A percentile compares a stretch with the other conserved stretches of the same genome.
Conservation (phyloP, 2,113 vertebrate genomes). For the Acanthisitta chloris region DNA sequence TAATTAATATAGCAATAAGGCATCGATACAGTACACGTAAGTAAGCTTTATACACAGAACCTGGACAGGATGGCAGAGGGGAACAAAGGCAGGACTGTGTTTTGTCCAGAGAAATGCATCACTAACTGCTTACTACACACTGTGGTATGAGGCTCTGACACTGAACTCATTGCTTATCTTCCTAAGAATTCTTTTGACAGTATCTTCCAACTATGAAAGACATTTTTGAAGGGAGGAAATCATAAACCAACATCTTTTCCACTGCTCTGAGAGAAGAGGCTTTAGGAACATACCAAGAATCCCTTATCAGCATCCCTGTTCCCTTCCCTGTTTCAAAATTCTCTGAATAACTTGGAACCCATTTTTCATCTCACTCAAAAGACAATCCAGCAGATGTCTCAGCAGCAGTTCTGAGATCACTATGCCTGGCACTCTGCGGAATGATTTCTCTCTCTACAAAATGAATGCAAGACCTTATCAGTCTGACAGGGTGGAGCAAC, state of each 20-base stretch:
- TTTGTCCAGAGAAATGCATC: slow-evolving; percentile 26
- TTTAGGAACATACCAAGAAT: not conserved
- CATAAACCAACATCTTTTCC: slow-evolving; percentile 16
- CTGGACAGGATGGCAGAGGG: not conserved
- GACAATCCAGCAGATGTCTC: not conserved
- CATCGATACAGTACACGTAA: not conserved
- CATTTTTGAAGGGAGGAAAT: slow-evolving; percentile 5
- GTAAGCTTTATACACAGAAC: not conserved
- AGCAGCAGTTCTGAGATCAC: not conserved
- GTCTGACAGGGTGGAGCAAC: not conserved
- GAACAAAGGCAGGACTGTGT: slow-evolving; percentile 50
- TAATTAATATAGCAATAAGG: not conserved
- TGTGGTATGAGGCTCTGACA: slow-evolving; percentile 39
- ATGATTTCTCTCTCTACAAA: not conserved
- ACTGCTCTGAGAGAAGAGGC: not conserved
- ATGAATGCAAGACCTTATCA: not conserved
- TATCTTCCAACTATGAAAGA: slow-evolving; percentile 28
- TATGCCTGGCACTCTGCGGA: not conserved
- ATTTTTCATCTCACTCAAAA: slow-evolving; percentile 18
- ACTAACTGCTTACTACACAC: slow-evolving; percentile 9
- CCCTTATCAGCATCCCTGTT: not conserved
- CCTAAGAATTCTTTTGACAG: slow-evolving; percentile 37
- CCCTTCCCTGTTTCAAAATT: not conserved
- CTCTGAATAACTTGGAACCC: slow-evolving; percentile 20
- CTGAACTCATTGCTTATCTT: slow-evolving; percentile 43